These are phyloP conservation scores for Anthopleura xanthogrammica DNA, from an alignment of 92 coral and sea anemone genomes.

Conservation along the genomic window DNA sequence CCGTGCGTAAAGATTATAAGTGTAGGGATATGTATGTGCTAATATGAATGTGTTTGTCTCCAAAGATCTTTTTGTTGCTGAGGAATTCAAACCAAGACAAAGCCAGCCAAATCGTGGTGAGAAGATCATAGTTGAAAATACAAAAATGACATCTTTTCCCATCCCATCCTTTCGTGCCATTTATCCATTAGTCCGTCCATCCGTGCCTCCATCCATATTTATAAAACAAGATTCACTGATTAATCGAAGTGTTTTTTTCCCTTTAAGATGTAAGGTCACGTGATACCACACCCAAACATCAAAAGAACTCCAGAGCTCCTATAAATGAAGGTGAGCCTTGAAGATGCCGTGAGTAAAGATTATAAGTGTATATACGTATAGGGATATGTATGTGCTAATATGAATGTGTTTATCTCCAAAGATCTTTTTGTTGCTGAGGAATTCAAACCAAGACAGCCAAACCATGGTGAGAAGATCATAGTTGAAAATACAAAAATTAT, in stretches of 20 bases:
- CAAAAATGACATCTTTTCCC: not conserved
- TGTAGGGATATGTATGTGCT: not conserved
- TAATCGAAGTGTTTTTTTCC: not conserved
- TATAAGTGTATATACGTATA: no score
- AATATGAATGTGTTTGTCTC: not conserved
- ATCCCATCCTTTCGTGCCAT: not conserved
- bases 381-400: not conserved
- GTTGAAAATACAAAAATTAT: no score
- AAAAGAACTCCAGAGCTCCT: not conserved
- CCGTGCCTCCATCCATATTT: not conserved
- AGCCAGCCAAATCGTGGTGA: not conserved
- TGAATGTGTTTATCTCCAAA: not conserved
- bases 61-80: not conserved
- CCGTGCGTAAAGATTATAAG: no score
- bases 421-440: not conserved
- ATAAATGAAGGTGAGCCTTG: not conserved
- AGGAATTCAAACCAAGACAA: not conserved
- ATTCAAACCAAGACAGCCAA: not conserved
- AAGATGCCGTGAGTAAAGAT: no score
- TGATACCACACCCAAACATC: not conserved
- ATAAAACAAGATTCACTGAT: no score
- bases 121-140: not conserved
- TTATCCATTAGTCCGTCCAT: not conserved
- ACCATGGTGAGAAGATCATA: not conserved
- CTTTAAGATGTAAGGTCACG: not conserved